phyloP scores from a whole-genome alignment of 2,113 vertebrate genomes.

The Candoia aspera region DNA sequence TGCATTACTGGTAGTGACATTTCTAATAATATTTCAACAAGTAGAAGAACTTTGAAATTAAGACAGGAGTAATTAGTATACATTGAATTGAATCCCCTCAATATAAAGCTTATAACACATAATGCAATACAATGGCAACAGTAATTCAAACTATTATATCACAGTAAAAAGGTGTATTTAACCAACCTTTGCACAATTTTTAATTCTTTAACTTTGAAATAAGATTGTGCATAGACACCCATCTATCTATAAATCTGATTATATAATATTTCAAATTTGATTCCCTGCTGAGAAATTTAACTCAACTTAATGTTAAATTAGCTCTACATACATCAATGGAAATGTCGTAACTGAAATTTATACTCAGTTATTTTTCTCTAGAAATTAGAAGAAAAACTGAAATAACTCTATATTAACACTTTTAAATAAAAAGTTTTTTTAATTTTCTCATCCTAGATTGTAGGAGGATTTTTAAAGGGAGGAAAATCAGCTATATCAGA shows the following conservation, averaged over 20 bases:
- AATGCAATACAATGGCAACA: conserved; percentile 5
- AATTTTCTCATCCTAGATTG: not conserved
- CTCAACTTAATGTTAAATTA: not conserved
- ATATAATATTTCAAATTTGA: not conserved
- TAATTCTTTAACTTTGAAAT: conserved; percentile 10
- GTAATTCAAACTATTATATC: conserved; percentile 6
- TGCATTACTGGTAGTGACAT: not conserved
- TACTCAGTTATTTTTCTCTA: not conserved
- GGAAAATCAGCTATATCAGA: not conserved
- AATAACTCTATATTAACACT: not conserved
- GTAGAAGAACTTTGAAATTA: not conserved
- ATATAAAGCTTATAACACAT: conserved; percentile 17
- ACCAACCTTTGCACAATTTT: not conserved
- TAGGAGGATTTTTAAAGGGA: not conserved
- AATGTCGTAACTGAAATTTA: not conserved
- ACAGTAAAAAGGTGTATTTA: not conserved
- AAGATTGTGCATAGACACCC: not conserved
- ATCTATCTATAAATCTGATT: not conserved
- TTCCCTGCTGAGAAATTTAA: not conserved
- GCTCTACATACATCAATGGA: not conserved
- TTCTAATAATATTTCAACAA: not conserved
- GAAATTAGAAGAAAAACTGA: not conserved
- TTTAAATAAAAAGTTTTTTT: not conserved
- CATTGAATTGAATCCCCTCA: conserved; percentile 7
- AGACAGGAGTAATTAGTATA: conserved; percentile 8